Evolutionary conservation across 2,113 vertebrate species (phyloP).

Genomic region (Equus quagga): DNA sequence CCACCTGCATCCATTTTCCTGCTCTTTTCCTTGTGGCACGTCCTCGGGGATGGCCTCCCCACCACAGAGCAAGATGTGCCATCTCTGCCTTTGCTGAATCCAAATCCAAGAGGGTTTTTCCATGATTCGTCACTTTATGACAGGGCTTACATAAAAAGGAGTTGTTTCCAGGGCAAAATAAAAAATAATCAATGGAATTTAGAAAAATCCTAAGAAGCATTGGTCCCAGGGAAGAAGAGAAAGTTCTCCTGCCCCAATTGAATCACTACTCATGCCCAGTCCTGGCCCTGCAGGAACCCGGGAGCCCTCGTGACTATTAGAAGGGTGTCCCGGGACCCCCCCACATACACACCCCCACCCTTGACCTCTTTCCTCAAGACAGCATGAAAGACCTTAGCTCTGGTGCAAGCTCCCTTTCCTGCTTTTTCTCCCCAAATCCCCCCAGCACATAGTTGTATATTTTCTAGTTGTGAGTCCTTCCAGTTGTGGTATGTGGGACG

Average conservation of each 20-base stretch:
- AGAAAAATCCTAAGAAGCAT: slow-evolving; percentile 41
- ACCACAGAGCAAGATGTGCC: slow-evolving; percentile 37
- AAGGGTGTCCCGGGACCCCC: neutral
- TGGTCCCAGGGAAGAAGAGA: slow-evolving; percentile 18
- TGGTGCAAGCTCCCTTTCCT: neutral
- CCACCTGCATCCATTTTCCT: slow-evolving; percentile 71
- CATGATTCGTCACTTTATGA: slow-evolving; percentile 67
- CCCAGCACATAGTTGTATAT: no score
- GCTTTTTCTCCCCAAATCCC: no score
- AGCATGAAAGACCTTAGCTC: neutral
- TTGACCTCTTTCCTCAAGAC: neutral
- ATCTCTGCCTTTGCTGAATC: slow-evolving; percentile 54
- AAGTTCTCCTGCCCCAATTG: neutral
- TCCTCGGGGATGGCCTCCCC: neutral
- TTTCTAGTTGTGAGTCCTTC: no score
- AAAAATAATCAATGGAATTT: slow-evolving; percentile 57
- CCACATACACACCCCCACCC: neutral
- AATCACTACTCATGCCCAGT: neutral
- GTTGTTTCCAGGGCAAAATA: slow-evolving; percentile 69
- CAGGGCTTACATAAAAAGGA: slow-evolving; percentile 66
- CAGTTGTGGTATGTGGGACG: no score
- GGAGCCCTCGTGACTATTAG: neutral
- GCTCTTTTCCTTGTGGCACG: neutral
- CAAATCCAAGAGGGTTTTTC: slow-evolving; percentile 64
- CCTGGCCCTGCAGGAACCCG: neutral